Evolutionary conservation across 37 sponge, comb jelly and placozoan species (phyloP), one percentile per base, ranked within the genome.

Genomic region (Cladorhizidae sp.): DNA sequence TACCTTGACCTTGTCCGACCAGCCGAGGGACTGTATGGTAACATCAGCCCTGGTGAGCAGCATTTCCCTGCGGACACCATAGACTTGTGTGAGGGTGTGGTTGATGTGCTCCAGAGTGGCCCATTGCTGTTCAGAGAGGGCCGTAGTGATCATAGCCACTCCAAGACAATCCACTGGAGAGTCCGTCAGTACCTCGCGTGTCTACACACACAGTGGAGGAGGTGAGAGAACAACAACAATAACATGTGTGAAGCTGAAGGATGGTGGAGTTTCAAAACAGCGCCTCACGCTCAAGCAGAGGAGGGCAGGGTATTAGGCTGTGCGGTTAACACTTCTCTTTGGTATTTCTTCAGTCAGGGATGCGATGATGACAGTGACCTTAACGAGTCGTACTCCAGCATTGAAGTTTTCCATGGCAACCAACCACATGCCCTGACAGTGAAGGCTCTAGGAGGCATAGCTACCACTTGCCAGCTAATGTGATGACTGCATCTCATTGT

Each of bases 41-140:
- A 97, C 95, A 36, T 95, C 92, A 77, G 81, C 80, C 22, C 97
- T 74, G n/a, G 88, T 97, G 33, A 97, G 72, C 65, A 97, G 56
- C 90, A 97, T 86, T 69, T 86, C 61, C 26, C 95, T 70, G 2
- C 97, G 74, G 7, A 92, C 70, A 18, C 63, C 22, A 58, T 95
- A 97, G 64, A 94, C 95, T 31, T 86, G 57, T 0, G 77, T 80
- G 59, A 97, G 75, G 0, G 70, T 69, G 0, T 81, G 70, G 65
- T 94, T 97, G 65, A 97, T 85, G 52, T 41, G 15, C 11, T 97
- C 93, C 74, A 95, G 38, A 0, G 78, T 69, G 0, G 45, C 76
- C 93, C 86, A 95, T 63, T 93, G 90, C 25, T 78, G 89, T 49
- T 31, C 55, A 29, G 83, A 40, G 28, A 93, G 83, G 7, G 83